Evolutionary conservation across 2,797 vertebrate genomes (phyloP), one percentile per base, ranked within the genome.

Genomic region (Sebastes elongatus): DNA sequence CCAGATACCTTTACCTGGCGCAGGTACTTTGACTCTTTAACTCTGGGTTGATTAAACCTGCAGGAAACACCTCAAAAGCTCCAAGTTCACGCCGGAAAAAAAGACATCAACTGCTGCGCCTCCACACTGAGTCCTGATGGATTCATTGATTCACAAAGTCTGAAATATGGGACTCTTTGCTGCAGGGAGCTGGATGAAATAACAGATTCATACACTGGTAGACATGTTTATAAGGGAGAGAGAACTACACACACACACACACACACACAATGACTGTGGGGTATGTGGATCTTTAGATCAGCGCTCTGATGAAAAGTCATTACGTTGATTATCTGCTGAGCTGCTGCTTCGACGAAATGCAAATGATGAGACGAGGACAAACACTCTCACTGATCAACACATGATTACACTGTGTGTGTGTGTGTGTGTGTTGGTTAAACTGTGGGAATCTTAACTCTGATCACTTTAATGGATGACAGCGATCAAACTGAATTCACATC

Each of bases 261-360:
- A 33, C 35, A 72, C 61, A 33, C 25, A 57, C 13, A 2, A 35
- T 23, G 13, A n/a, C 10, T 55, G 53, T 27, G 10, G 10, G 16
- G 16, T 32, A 79, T 76, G 56, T 82, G 57, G 81, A 79, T 81
- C 86, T 89, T 75, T 82, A 42, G 83, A 82, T 88, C 86, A 73
- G 56, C 7, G n/a, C 71, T 38, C 67, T 71, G 52, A 83, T 73
- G 20, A 30, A 68, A 65, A 85, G 67, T 83, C 86, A 83, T 89
- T 80, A 87, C 1, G 2, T 13, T 85, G 83, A 92, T 90, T 79
- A 84, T 75, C 61, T 56, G 80, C 56, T 83, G 79, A 84, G 63
- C 85, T 82, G 70, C 74, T 32, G 68, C 46, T 66, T 33, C 2
- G 27, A 16, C 32, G 72, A 67, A 49, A 55, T 14, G 53, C 27